phyloP scores from a whole-genome alignment of 2,888 invertebrate genomes.

The Scaptodrosophila latifasciaeformis region DNA sequence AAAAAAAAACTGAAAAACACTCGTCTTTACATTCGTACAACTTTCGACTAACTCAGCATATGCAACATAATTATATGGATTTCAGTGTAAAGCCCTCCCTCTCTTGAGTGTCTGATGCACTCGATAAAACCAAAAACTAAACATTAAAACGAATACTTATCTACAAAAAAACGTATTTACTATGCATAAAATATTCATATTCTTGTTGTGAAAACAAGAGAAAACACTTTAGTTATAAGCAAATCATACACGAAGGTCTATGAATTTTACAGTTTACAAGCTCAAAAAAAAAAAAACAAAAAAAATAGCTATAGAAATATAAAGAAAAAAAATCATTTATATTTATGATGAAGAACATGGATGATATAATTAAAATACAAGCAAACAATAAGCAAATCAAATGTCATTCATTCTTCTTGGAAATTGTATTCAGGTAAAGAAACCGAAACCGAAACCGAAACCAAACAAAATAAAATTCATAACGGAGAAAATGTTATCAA shows the following conservation, averaged over 20 bases:
- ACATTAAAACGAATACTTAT: slow-evolving; percentile 23
- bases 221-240: slow-evolving; percentile 51
- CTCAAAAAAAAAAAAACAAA: neutral
- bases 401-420: too few species aligned
- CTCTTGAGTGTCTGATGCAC: slow-evolving; percentile 27
- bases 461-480: neutral
- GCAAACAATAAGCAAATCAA: neutral
- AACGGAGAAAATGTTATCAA: slow-evolving; percentile 26
- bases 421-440: too few species aligned
- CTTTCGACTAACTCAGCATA: slow-evolving; percentile 44
- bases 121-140: slow-evolving; percentile 32
- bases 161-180: slow-evolving; percentile 24
- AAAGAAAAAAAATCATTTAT: neutral
- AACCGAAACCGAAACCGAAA: neutral
- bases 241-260: slow-evolving; percentile 58
- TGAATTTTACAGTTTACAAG: slow-evolving; percentile 49
- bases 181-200: slow-evolving; percentile 17
- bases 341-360: too few species aligned
- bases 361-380: too few species aligned
- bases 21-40: slow-evolving; percentile 9
- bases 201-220: slow-evolving; percentile 20
- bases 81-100: slow-evolving; percentile 64
- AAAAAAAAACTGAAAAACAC: slow-evolving; percentile 2
- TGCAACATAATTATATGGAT: slow-evolving; percentile 50
- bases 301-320: neutral